These are phyloP conservation scores for Lepilemur ruficaudatus DNA, from an alignment of 2,797 vertebrate genomes.

Conservation along the genomic window DNA sequence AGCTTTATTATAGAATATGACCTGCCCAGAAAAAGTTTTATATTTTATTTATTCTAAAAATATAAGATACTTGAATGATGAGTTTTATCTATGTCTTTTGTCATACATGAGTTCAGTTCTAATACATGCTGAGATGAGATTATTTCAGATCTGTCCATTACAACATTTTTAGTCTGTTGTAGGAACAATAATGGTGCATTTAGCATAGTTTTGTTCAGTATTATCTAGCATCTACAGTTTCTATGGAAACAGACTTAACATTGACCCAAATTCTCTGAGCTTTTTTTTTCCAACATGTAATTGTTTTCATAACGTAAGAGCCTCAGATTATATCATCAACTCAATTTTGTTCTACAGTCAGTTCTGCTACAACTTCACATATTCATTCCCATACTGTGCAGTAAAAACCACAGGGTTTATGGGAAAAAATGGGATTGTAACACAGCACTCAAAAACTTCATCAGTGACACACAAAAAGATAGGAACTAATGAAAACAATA, in stretches of 20 bases:
- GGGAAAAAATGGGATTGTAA: not conserved
- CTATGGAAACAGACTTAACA: conserved; percentile 62
- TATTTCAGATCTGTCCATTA: not conserved
- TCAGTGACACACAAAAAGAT: not conserved
- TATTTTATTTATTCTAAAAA: conserved; percentile 44
- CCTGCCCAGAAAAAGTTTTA: conserved; percentile 4
- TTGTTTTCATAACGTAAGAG: conserved; percentile 51
- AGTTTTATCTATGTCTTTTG: conserved; percentile 9
- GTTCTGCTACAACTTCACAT: not conserved
- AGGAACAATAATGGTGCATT: conserved; percentile 27
- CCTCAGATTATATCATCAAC: conserved; percentile 38
- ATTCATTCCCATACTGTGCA: not conserved
- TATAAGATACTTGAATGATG: not conserved
- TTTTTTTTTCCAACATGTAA: not conserved
- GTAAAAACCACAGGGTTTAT: not conserved
- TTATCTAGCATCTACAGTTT: conserved; percentile 53
- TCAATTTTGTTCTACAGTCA: not conserved
- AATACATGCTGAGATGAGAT: not conserved
- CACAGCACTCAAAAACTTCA: not conserved
- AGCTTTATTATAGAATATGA: conserved; percentile 28
- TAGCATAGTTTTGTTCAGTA: conserved; percentile 33
- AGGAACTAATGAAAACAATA: not conserved
- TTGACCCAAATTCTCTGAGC: conserved; percentile 46
- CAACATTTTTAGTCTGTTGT: conserved; percentile 19
- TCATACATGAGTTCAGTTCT: conserved; percentile 35